A percentile compares a stretch with the other conserved stretches of the same genome.
phyloP scores from a whole-genome alignment of 1,140 invertebrate genomes.

The Drosophila saltans region DNA sequence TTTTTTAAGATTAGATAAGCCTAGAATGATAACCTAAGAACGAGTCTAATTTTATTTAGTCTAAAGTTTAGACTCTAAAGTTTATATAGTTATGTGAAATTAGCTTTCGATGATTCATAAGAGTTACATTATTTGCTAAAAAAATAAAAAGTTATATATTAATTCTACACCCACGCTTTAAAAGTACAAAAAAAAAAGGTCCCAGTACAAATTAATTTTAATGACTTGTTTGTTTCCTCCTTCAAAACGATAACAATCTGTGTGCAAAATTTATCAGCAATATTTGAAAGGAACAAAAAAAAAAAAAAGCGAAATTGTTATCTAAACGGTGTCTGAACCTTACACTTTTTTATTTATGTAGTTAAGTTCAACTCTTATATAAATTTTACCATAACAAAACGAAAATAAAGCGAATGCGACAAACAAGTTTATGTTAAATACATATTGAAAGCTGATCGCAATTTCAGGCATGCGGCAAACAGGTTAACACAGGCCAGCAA shows the following conservation, averaged over 20 bases:
- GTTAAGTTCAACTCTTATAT: conserved; percentile 11
- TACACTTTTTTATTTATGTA: conserved; percentile 7
- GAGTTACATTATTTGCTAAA: neutral
- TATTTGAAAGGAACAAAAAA: neutral
- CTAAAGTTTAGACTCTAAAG: no score
- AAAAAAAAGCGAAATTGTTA: neutral
- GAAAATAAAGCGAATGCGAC: neutral
- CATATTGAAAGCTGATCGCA: neutral
- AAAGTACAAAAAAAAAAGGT: neutral
- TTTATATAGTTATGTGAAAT: no score
- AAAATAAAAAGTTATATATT: neutral
- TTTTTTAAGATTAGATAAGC: neutral
- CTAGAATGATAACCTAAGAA: neutral
- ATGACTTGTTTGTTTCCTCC: neutral
- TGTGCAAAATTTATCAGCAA: neutral
- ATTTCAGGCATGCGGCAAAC: neutral
- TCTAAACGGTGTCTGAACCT: conserved; percentile 10
- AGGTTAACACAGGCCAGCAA: conserved; percentile 11
- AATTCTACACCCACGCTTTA: neutral
- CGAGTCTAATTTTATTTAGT: neutral
- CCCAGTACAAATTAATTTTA: neutral
- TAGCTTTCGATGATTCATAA: neutral
- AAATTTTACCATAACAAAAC: neutral
- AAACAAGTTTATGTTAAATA: conserved; percentile 13
- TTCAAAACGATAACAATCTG: neutral